phyloP scores from a whole-genome alignment of 1,140 invertebrate genomes.

The Oedothorax gibbosus region DNA sequence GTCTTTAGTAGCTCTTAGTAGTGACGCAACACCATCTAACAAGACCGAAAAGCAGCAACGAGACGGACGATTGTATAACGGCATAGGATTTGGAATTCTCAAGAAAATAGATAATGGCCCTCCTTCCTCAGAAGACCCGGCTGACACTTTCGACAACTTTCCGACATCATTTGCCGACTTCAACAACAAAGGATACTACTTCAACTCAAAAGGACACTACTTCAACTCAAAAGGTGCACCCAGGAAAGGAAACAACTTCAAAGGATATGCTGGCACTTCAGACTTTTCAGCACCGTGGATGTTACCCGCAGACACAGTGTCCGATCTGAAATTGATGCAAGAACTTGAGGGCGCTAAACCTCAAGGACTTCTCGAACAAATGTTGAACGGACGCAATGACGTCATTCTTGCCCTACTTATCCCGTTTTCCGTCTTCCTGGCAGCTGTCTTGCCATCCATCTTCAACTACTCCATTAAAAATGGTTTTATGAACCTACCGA shows the following conservation, averaged over 20 bases:
- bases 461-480: not conserved
- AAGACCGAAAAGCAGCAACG: too few relatives aligned
- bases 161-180: too few relatives aligned
- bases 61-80: too few relatives aligned
- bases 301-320: conserved; percentile 7
- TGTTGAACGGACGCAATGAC: conserved; percentile 1
- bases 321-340: conserved; percentile 17
- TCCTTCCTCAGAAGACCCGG: too few relatives aligned
- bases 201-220: not conserved
- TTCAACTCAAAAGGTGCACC: not conserved
- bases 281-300: not conserved
- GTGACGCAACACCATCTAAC: too few relatives aligned
- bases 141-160: too few relatives aligned
- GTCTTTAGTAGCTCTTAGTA: too few relatives aligned
- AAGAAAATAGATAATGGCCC: too few relatives aligned
- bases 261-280: conserved; percentile 2
- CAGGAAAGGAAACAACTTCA: not conserved
- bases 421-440: conserved; percentile 35
- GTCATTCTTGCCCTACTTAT: conserved; percentile 1
- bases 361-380: conserved; percentile 17
- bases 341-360: not conserved
- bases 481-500: not conserved
- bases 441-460: conserved; percentile 37
- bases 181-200: too few relatives aligned
- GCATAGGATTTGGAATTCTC: too few relatives aligned